Evolutionary conservation across 1,140 invertebrate genomes (phyloP), one percentile per base, ranked within the genome.

Genomic region (Drosophila parabipectinata): DNA sequence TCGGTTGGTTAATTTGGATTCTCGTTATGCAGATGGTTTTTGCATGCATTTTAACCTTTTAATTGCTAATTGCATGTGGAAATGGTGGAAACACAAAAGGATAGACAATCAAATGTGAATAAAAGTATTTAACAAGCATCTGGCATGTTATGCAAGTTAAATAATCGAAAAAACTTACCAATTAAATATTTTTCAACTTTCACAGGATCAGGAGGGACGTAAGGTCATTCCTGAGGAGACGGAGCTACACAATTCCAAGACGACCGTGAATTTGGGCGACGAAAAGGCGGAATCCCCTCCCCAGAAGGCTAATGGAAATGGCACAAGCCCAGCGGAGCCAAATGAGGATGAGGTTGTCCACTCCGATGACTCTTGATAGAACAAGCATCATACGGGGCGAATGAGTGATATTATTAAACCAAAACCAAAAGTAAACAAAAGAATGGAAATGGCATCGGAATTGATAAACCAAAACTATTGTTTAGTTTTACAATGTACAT

Each of bases 201-300:
- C 14, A 9, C 60, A 91, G 90, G 90, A 91, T 77, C 77, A 85
- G 51, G 90, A 91, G 47, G 73, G 75, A 21, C 78, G 78, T 30
- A 90, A 90, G 59, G 75, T 91, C 48, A 91, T 91, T 74, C 90
- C 90, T n/a, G 90, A 91, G 61, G 90, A 91, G 61, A 91, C 90
- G 39, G 90, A 91, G 47, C 44, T 91, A 26, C 79, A 85, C 41
- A 75, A 77, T 44, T 91, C 90, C 14, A 91, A 91, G 56, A 73
- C 58, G 50, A 85, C 83, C 32, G 90, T 90, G 1, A 54, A 24
- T 52, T 18, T 71, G 5, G 82, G 71, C 7, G 47, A 51, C 45
- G 78, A 85, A 8, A 74, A 76, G 63, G n/a, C 50, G 34, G 41
- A 30, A 14, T 41, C 32, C 7, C 37, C 62, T 9, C 48, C 48